Evolutionary conservation across 2,888 invertebrate genomes (phyloP), one percentile per base, ranked within the genome.

Genomic region (Anoplius nigerrimus): DNA sequence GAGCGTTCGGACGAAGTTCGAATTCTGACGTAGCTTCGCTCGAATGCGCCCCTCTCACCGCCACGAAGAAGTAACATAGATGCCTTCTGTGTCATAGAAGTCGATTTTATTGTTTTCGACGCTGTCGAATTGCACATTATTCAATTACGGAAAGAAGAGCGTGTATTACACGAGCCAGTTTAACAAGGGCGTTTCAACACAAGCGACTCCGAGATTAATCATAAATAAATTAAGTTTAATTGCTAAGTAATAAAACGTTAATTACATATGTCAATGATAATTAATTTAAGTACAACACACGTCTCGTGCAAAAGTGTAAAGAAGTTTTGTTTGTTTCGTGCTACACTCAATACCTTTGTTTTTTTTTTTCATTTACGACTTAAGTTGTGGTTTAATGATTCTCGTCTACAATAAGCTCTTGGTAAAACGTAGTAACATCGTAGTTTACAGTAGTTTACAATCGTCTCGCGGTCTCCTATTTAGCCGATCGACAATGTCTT

Each of bases 401-500:
- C 84, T 58, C 82, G 83, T 86, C 88, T 88, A 88, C 88, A 87
- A 85, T 88, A 88, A 88, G 88, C 88, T 88, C 88, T 88, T 88
- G 85, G 84, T 88, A 88, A 88, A 88, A 88, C 88, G 87, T 89
- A 88, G 86, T 88, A 88, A 88, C 88, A 88, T 88, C 84, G 86
- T 88, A 88, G 87, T 87, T 88, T 88, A 88, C 88, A 88, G 81
- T 88, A 87, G 87, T 88, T 88, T 88, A 88, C 88, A 88, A 85
- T 84, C 82, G 82, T 81, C 83, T 66, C 60, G 55, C 64, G 65
- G 53, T 34, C 34, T 13, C 34, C 34, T 34, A 34, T 34, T 54
- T 51, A 79, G 79, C 81, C 80, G 78, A 82, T 83, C 79, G 69
- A 78, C 77, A 82, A 81, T 83, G 84, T 34, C n/a, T 34, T 34